Conservation (phyloP, 2,888 invertebrate genomes). For the Drosophila subquinaria region DNA sequence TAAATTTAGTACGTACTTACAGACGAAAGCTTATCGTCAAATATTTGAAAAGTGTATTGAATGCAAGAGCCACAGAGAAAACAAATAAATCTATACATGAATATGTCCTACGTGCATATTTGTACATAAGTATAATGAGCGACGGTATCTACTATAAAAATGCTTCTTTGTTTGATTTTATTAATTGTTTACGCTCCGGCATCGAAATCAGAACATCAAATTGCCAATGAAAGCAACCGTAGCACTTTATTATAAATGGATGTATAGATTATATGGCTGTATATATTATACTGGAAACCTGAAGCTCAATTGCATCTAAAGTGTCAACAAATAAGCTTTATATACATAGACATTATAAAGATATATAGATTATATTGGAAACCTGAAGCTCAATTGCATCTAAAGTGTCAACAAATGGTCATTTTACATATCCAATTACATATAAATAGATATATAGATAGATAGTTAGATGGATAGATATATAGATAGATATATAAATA, state of each 20-base stretch:
- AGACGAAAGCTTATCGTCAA: conserved; percentile 24
- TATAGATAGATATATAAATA: neutral
- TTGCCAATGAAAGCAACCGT: conserved; percentile 4
- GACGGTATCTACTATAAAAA: conserved; percentile 2
- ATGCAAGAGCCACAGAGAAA: conserved; percentile 26
- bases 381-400: conserved; percentile 4
- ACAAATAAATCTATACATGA: neutral
- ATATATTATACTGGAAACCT: conserved; percentile 7
- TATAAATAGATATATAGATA: neutral
- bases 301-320: conserved; percentile 6
- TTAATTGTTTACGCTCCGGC: conserved; percentile 22
- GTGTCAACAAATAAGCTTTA: conserved; percentile 27
- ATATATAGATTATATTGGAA: conserved; percentile 7
- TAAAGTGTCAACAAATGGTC: conserved; percentile 16
- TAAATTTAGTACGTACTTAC: conserved; percentile 27
- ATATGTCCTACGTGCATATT: conserved; percentile 2
- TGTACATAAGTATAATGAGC: neutral
- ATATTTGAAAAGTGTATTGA: conserved; percentile 31
- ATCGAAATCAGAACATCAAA: conserved; percentile 4
- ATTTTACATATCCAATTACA: neutral
- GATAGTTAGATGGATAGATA: neutral
- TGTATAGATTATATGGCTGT: neutral
- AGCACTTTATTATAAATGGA: neutral
- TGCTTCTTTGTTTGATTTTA: conserved; percentile 9
- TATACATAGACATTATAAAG: neutral